Evolutionary conservation across 1,140 invertebrate genomes (phyloP).

Genomic region (Luehdorfia chinensis): DNA sequence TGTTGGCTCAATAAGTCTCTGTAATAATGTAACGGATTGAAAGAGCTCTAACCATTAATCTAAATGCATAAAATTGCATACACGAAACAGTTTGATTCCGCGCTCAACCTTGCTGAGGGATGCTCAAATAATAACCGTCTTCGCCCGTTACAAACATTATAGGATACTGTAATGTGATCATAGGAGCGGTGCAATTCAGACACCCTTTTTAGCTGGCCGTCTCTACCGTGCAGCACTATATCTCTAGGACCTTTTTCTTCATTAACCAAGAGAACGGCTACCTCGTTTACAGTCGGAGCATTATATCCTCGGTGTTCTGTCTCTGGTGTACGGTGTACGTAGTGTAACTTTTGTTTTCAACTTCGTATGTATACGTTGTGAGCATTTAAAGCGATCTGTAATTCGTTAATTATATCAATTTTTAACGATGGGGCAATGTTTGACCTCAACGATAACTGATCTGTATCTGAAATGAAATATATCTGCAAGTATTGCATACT

Average conservation of each 20-base stretch:
- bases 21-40: slow-evolving; percentile 34
- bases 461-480: slow-evolving; percentile 27
- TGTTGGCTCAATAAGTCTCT: no score
- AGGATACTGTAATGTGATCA: slow-evolving; percentile 57
- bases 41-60: slow-evolving; percentile 32
- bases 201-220: slow-evolving; percentile 29
- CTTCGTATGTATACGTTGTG: slow-evolving; percentile 30
- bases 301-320: slow-evolving; percentile 49
- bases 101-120: slow-evolving; percentile 31
- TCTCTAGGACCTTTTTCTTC: slow-evolving; percentile 38
- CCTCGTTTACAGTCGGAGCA: slow-evolving; percentile 43
- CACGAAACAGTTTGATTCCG: slow-evolving; percentile 34
- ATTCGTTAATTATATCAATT: slow-evolving; percentile 32
- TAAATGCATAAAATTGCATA: slow-evolving; percentile 35
- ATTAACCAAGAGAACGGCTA: slow-evolving; percentile 48
- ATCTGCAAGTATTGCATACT: slow-evolving; percentile 25
- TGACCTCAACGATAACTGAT: slow-evolving; percentile 30
- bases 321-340: slow-evolving; percentile 25
- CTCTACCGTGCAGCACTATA: slow-evolving; percentile 37
- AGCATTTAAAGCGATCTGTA: slow-evolving; percentile 23
- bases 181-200: slow-evolving; percentile 43
- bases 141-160: slow-evolving; percentile 41
- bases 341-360: slow-evolving; percentile 36
- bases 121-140: slow-evolving; percentile 32
- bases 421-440: slow-evolving; percentile 31